Evolutionary conservation across 2,888 invertebrate genomes (phyloP), one percentile per base, ranked within the genome.

Genomic region (Gasteruption jaculator): DNA sequence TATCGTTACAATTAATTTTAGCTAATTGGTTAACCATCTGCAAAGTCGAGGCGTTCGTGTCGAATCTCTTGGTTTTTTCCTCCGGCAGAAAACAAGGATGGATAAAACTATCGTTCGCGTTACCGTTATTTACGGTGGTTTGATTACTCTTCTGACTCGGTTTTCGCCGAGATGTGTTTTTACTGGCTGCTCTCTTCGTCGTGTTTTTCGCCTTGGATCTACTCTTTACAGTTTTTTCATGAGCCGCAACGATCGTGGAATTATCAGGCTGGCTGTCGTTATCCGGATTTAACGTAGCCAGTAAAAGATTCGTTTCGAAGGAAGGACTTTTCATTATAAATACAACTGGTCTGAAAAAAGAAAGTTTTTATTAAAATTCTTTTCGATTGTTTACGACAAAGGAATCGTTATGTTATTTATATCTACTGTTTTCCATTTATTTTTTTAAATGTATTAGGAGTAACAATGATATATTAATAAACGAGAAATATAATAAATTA

Each of bases 291-390:
- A 86, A 71, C 1, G 88, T 91, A 5, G 92, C 88, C 54, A 91
- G 75, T 1, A 92, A 83, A 63, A 91, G 82, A 58, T 83, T 81
- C 12, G 83, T 84, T 72, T 90, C 87, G 69, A 89, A 88, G 32
- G 83, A 80, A 14, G 78, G 73, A 68, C 83, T 84, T 54, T 84
- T 81, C n/a, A 87, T 74, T 49, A 83, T 76, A 49, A 89, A 82
- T 22, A 87, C 77, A 3, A 86, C 78, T 4, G 91, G 91, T 53
- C 83, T 83, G 57, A 49, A 71, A 73, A 40, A n/a, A n/a, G n/a
- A n/a, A n/a, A n/a, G 12, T 30, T 26, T 32, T 36, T 24, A 21
- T 8, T 22, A 42, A 33, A 35, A 36, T 25, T 42, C 21, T 33
- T 21, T 43, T 22, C 26, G 30, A 15, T 12, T n/a, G 26, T 37